phyloP scores from a whole-genome alignment of 1,140 invertebrate species.

The Eufriesea mexicana region DNA sequence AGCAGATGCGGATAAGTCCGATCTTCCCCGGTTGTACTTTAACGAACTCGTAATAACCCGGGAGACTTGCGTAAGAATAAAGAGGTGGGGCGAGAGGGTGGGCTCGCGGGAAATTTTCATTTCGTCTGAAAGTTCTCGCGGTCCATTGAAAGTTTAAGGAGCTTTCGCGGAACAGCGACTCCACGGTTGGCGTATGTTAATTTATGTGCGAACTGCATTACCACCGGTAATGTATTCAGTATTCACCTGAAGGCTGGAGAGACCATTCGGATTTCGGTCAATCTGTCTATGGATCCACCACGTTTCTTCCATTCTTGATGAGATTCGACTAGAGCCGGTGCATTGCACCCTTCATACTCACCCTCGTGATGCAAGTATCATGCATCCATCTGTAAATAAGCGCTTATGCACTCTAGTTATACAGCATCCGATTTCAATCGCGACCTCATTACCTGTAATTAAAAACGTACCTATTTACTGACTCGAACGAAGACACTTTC shows the following conservation, averaged over 20 bases:
- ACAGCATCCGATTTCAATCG: no score
- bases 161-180: conserved; percentile 55
- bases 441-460: no score
- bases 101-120: conserved; percentile 63
- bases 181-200: conserved; percentile 62
- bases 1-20: conserved; percentile 18
- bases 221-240: conserved; percentile 64
- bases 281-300: conserved; percentile 40
- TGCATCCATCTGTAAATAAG: background rate
- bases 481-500: no score
- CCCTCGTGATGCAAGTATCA: background rate
- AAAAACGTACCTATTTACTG: no score
- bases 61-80: conserved; percentile 3
- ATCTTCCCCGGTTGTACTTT: conserved; percentile 26
- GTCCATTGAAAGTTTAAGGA: conserved; percentile 68
- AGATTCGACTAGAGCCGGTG: background rate
- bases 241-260: conserved; percentile 49
- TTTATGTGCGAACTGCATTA: conserved; percentile 69
- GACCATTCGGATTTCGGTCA: conserved; percentile 43
- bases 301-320: background rate
- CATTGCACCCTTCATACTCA: no score
- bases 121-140: conserved; percentile 65
- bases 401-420: no score
- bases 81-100: background rate
- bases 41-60: conserved; percentile 41